Evolutionary conservation across 2,888 invertebrate species (phyloP).

Genomic region (Cheilosia soror): DNA sequence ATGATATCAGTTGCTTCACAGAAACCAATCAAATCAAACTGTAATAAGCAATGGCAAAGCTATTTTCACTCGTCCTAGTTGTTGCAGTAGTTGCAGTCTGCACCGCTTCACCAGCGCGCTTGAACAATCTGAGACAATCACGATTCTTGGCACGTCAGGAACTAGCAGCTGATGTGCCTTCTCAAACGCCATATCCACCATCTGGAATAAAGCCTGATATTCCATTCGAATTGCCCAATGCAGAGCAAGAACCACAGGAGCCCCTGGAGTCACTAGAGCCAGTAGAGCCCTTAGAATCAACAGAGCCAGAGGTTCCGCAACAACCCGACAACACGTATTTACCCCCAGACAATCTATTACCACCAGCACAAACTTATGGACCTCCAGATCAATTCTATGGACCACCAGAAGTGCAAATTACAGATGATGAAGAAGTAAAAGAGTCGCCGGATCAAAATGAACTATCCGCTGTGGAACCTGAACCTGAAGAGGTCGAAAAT

Average conservation of each 20-base stretch:
- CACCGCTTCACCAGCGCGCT: conserved; percentile 41
- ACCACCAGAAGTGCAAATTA: conserved; percentile 38
- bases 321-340: conserved; percentile 62
- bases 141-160: conserved; percentile 54
- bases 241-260: conserved; percentile 29
- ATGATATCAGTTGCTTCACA: conserved; percentile 44
- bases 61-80: conserved; percentile 32
- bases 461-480: conserved; percentile 29
- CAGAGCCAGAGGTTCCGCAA: conserved; percentile 1
- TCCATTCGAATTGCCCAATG: conserved; percentile 65
- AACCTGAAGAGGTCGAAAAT: conserved; percentile 39
- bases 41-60: conserved; percentile 40
- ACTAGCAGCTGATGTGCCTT: conserved; percentile 34
- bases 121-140: conserved; percentile 41
- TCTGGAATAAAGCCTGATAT: conserved; percentile 58
- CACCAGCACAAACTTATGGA: conserved; percentile 25
- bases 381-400: conserved; percentile 46
- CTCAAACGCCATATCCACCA: conserved; percentile 64
- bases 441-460: neutral
- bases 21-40: conserved; percentile 18
- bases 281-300: neutral
- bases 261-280: neutral
- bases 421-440: conserved; percentile 2
- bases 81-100: conserved; percentile 22
- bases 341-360: conserved; percentile 61